Evolutionary conservation across 2,888 invertebrate species (phyloP), one percentile per base, ranked within the genome.

Genomic region (Argynnis bischoffii): DNA sequence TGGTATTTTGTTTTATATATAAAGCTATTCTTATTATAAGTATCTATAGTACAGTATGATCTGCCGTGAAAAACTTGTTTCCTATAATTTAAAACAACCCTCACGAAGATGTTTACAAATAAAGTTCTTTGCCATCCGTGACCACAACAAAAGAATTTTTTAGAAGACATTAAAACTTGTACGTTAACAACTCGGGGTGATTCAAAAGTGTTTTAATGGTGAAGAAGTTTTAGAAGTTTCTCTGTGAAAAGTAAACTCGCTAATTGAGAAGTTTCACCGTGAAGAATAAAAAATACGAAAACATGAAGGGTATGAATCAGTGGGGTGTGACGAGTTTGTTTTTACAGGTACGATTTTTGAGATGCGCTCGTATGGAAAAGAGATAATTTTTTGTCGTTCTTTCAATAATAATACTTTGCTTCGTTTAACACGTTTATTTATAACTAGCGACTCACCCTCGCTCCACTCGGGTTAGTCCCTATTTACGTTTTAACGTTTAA

Each of bases 91-190:
- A 16, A 60, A 50, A 50, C 21, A 48, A 61, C 31, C 31, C 50
- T 35, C 35, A 14, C 6, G 16, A 41, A 51, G 18, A 21, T 41
- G 50, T 66, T 55, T 13, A 56, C 55, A 63, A 63, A 63, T 54
- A 55, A 57, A 67, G 46, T 67, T 63, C 64, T 71, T 59, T 50
- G 14, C 63, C 76, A 78, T 76, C 80, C 78, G 74, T 77, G 77
- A 74, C 75, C 76, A 79, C 80, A 84, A 82, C 84, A 86, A 85
- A 84, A 80, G 79, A 79, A 81, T 79, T 76, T 76, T 75, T 76
- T 75, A 72, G 76, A 83, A 83, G 82, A 87, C 88, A 88, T 88
- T 88, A 88, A 88, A 88, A 88, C 83, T 89, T 88, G 81, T 79
- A 80, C 80, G 80, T 78, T 78, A 76, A 76, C 79, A 79, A 82